phyloP scores from a whole-genome alignment of 1,140 invertebrate genomes.

The Dysdera silvatica region DNA sequence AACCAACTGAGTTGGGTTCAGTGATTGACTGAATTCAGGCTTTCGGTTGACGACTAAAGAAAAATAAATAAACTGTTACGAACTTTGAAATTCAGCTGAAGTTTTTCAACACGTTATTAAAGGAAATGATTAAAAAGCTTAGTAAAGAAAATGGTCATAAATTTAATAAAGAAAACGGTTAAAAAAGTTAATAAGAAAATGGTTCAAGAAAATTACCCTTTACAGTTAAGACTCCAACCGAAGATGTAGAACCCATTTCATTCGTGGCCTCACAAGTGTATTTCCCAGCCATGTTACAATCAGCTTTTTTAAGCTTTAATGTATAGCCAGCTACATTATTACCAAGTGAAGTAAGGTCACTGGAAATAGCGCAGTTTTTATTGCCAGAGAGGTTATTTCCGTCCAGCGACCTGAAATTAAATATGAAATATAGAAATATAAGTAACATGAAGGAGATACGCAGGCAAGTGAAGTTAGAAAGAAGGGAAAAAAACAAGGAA shows the following conservation, averaged over 20 bases:
- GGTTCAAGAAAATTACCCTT: conserved; percentile 71
- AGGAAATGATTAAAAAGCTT: too few relatives aligned
- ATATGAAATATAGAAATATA: too few relatives aligned
- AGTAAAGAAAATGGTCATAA: too few relatives aligned
- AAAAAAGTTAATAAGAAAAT: conserved; percentile 35
- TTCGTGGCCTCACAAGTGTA: conserved; percentile 52
- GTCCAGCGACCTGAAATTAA: conserved; percentile 1
- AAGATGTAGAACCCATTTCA: conserved; percentile 52
- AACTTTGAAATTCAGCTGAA: neutral
- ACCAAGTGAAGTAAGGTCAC: too few relatives aligned
- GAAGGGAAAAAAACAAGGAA: too few relatives aligned
- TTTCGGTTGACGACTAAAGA: conserved; percentile 9
- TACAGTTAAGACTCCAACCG: conserved; percentile 60
- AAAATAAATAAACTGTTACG: neutral
- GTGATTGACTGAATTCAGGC: conserved; percentile 32
- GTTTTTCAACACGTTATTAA: too few relatives aligned
- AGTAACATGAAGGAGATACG: too few relatives aligned
- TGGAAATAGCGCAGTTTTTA: conserved; percentile 51
- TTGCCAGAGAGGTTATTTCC: conserved; percentile 5
- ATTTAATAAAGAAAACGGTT: too few relatives aligned
- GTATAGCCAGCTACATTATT: conserved; percentile 64
- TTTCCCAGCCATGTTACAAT: conserved; percentile 53
- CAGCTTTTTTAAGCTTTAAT: conserved; percentile 48
- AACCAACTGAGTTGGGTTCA: conserved; percentile 34
- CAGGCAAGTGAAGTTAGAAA: too few relatives aligned